These are phyloP conservation scores for Oceanodroma leucorhoa DNA, from an alignment of 2,797 vertebrate species.

Conservation along the genomic window DNA sequence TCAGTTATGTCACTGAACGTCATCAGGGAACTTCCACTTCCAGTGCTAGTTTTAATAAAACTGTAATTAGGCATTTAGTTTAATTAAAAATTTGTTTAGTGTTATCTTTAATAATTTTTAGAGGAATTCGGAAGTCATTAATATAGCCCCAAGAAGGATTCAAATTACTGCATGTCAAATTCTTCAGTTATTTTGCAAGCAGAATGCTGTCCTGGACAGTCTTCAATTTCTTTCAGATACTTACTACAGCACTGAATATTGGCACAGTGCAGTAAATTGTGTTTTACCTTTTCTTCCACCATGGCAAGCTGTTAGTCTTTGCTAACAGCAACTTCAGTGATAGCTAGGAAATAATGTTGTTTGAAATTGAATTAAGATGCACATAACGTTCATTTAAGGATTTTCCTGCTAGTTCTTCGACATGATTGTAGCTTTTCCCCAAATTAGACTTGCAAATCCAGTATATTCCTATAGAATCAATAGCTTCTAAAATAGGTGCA, in stretches of 20 bases:
- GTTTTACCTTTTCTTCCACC: not conserved
- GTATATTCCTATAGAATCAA: not conserved
- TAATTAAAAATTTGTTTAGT: not conserved
- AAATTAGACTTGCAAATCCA: not conserved
- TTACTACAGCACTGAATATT: not conserved
- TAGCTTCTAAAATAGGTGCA: not conserved
- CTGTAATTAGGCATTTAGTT: not conserved
- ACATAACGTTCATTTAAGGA: not conserved
- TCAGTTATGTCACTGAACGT: not conserved
- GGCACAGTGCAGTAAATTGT: not conserved
- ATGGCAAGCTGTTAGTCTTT: not conserved
- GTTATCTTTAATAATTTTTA: not conserved
- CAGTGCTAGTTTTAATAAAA: not conserved
- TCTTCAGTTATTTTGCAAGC: not conserved
- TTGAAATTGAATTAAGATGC: not conserved
- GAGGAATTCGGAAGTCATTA: not conserved
- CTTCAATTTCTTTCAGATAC: not conserved
- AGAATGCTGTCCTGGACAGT: not conserved
- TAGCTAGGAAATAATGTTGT: not conserved
- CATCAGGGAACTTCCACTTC: not conserved
- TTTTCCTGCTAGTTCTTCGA: not conserved
- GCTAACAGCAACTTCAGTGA: not conserved
- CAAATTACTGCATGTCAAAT: not conserved
- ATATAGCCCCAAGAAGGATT: not conserved
- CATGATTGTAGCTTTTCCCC: not conserved